Conservation (phyloP, 2,113 vertebrate genomes). For the Entelurus aequoreus region DNA sequence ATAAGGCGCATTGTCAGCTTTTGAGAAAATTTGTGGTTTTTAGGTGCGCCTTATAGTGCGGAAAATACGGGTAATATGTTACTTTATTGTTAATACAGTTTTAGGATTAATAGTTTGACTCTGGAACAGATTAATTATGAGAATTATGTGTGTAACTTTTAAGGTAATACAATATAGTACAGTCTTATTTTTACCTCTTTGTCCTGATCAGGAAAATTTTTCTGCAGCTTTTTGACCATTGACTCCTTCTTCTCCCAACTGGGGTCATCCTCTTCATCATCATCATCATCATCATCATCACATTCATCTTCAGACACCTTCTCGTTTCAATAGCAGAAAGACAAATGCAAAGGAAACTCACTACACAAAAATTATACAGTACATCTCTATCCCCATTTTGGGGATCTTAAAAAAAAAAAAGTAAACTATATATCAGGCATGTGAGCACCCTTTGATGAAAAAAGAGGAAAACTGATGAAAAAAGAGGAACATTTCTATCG, state of each 20-base stretch:
- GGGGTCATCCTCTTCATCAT: slow-evolving; percentile 51
- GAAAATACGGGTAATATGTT: no score
- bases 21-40: no score
- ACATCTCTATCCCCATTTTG: not conserved
- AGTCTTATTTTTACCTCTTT: slow-evolving; percentile 74
- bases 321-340: not conserved
- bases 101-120: no score
- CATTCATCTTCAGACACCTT: not conserved
- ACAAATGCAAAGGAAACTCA: not conserved
- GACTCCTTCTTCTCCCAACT: slow-evolving; percentile 79
- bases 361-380: not conserved
- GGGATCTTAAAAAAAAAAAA: no score
- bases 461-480: no score
- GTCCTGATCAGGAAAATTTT: slow-evolving; percentile 81
- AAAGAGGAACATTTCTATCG: no score
- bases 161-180: not conserved
- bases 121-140: no score
- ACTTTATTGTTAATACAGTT: no score
- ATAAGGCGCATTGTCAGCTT: no score
- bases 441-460: no score
- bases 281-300: slow-evolving; percentile 27
- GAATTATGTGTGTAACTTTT: not conserved
- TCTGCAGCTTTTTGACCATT: slow-evolving; percentile 83
- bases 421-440: no score
- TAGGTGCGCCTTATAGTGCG: no score